A percentile compares a stretch with the other conserved stretches of the same genome.
These are phyloP conservation scores for Diorhabda carinulata DNA, from an alignment of 1,140 invertebrate genomes.

Conservation along the genomic window DNA sequence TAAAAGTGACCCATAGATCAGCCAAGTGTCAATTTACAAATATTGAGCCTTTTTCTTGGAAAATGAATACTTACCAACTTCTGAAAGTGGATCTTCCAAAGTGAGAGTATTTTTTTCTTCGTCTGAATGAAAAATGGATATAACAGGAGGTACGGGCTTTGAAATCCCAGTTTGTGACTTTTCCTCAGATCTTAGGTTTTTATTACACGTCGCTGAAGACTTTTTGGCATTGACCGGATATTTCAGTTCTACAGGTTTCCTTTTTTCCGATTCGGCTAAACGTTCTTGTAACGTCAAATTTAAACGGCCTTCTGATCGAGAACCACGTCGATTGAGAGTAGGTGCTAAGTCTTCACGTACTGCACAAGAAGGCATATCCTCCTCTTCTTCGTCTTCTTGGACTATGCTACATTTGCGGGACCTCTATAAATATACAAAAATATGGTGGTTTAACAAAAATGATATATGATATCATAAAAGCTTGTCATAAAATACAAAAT, in stretches of 20 bases:
- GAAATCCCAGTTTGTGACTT: background rate
- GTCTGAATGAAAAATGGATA: background rate
- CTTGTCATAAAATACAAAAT: too few species aligned
- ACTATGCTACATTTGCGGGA: slow-evolving; percentile 85
- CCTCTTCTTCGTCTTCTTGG: slow-evolving; percentile 78
- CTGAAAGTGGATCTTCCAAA: background rate
- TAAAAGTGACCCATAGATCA: too few species aligned
- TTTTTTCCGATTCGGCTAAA: slow-evolving; percentile 45
- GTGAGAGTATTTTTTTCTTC: background rate
- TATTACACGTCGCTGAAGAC: background rate
- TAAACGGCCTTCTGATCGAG: slow-evolving; percentile 60
- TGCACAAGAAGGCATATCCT: slow-evolving; percentile 56
- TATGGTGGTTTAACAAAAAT: too few species aligned
- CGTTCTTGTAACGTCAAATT: slow-evolving; percentile 55
- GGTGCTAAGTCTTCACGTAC: slow-evolving; percentile 51
- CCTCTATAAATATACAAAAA: slow-evolving; percentile 47
- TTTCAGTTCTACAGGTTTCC: slow-evolving; percentile 30
- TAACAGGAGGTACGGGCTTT: background rate
- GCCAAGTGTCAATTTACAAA: too few species aligned
- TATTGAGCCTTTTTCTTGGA: too few species aligned
- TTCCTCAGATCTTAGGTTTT: background rate
- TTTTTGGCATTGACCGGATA: background rate
- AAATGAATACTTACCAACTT: background rate
- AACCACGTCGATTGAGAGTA: slow-evolving; percentile 55
- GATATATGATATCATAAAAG: too few species aligned